phyloP scores from a whole-genome alignment of 2,888 invertebrate species.

The Pseudolycoriella hygida region DNA sequence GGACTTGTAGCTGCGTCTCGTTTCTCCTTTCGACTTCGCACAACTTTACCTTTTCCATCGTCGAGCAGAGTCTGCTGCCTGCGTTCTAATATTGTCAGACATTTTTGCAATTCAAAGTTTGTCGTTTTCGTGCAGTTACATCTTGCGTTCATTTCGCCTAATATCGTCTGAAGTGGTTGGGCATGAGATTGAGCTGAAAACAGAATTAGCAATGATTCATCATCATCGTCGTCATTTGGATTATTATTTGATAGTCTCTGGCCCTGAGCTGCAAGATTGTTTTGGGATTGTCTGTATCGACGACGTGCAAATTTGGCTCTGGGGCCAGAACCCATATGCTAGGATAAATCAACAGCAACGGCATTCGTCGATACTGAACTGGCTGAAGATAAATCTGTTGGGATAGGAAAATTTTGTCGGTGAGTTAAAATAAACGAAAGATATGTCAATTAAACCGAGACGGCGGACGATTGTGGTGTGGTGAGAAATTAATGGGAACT shows the following conservation, averaged over 20 bases:
- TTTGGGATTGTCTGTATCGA: background rate
- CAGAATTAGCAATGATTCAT: background rate
- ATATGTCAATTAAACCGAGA: too few relatives aligned
- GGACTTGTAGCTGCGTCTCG: slow-evolving; percentile 16
- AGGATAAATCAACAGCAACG: background rate
- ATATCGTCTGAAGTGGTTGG: background rate
- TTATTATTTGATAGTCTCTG: slow-evolving; percentile 2
- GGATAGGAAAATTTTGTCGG: background rate
- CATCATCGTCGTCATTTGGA: background rate
- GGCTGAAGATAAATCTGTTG: background rate
- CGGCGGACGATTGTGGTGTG: too few relatives aligned
- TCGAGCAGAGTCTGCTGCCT: background rate
- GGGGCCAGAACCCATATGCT: slow-evolving; percentile 2
- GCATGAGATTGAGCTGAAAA: background rate
- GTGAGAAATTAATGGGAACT: too few relatives aligned
- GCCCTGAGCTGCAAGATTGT: background rate
- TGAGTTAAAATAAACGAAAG: too few relatives aligned
- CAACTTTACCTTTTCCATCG: background rate
- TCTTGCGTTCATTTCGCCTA: background rate
- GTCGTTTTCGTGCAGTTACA: background rate
- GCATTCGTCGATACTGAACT: slow-evolving; percentile 2
- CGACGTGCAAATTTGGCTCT: background rate
- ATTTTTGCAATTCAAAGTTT: background rate
- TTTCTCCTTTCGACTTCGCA: background rate
- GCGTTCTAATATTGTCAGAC: background rate